Conservation (phyloP, 1,140 invertebrate genomes). For the Bombyx mori region ASM3026992v2 NC_085113.1:9319001-9319500, state of each 20-base stretch:
- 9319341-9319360: slow-evolving; percentile 47
- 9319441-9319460: no score
- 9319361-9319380: slow-evolving; percentile 43
- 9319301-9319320: slow-evolving; percentile 16
- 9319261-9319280: slow-evolving; percentile 13
- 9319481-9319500: no score
- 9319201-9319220: slow-evolving; percentile 12
- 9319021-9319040: slow-evolving; percentile 90
- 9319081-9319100: slow-evolving; percentile 33
- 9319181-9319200: slow-evolving; percentile 5
- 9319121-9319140: slow-evolving; percentile 1
- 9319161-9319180: not conserved
- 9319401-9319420: slow-evolving; percentile 4
- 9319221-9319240: slow-evolving; percentile 11
- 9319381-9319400: slow-evolving; percentile 32
- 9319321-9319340: slow-evolving; percentile 25
- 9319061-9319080: slow-evolving; percentile 39
- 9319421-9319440: no score
- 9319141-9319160: slow-evolving; percentile 22
- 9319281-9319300: slow-evolving; percentile 10
- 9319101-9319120: slow-evolving; percentile 18
- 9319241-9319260: slow-evolving; percentile 12
- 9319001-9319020: slow-evolving; percentile 83
- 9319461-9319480: no score
- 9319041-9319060: slow-evolving; percentile 81